Evolutionary conservation across 2,888 invertebrate genomes (phyloP).

Genomic region (Ethmia dodecea): DNA sequence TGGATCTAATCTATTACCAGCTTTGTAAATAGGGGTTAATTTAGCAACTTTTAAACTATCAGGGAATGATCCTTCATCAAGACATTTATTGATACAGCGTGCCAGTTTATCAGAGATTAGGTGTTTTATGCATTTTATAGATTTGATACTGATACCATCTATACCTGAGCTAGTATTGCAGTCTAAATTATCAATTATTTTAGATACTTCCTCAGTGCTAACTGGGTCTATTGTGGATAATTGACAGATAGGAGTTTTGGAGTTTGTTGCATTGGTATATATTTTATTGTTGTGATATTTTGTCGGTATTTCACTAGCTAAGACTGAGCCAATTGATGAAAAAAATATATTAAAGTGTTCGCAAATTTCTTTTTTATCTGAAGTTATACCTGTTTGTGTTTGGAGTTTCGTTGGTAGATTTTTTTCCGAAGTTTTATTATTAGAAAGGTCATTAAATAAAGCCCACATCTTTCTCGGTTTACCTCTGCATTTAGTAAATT

Average conservation of each 20-base stretch:
- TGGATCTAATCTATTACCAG: too few species aligned
- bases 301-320: not conserved
- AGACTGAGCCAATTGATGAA: not conserved
- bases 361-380: not conserved
- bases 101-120: too few species aligned
- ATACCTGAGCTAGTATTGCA: slow-evolving; percentile 3
- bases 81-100: too few species aligned
- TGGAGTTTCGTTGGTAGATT: not conserved
- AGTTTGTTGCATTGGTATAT: not conserved
- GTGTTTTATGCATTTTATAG: too few species aligned
- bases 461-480: not conserved
- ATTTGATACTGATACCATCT: too few species aligned
- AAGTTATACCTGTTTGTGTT: not conserved
- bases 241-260: not conserved
- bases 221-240: not conserved
- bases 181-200: too few species aligned
- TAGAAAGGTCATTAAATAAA: not conserved
- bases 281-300: too few species aligned
- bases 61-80: too few species aligned
- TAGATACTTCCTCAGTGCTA: slow-evolving; percentile 1
- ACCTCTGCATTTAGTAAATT: not conserved
- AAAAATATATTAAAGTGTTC: not conserved
- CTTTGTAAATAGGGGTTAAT: too few species aligned
- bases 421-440: not conserved
- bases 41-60: too few species aligned